Conservation (phyloP, 37 sponge, comb jelly and placozoan genomes). For the Halichondria panicea region DNA sequence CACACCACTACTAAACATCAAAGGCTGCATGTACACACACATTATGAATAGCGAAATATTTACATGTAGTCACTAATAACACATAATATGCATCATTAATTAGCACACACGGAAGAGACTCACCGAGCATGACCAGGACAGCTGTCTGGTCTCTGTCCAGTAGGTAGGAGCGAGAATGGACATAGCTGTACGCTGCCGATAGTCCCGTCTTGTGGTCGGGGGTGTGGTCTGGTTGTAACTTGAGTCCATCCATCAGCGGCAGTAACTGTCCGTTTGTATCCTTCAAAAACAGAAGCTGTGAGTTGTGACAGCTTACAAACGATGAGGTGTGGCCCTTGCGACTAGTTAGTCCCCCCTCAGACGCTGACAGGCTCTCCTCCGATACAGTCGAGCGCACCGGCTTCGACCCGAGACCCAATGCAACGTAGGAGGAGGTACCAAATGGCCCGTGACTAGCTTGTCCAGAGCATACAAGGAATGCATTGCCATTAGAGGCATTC, state of each 20-base stretch:
- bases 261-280: constrained; percentile 36
- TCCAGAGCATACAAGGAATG: constrained; percentile 59
- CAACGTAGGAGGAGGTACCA: constrained; percentile 52
- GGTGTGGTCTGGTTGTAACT: constrained; percentile 8
- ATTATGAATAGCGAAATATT: no score
- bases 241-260: constrained; percentile 48
- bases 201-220: not conserved
- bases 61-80: no score
- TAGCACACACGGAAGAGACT: no score
- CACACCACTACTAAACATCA: no score
- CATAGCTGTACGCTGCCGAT: constrained; percentile 3
- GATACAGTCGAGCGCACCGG: constrained; percentile 35
- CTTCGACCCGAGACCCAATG: constrained; percentile 21
- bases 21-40: no score
- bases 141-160: constrained; percentile 5
- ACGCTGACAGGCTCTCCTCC: constrained; percentile 44
- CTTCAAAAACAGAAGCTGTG: constrained; percentile 15
- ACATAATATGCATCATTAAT: no score
- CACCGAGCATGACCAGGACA: constrained; percentile 31
- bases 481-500: constrained; percentile 42
- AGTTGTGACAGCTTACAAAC: constrained; percentile 3
- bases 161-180: constrained; percentile 16
- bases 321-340: not conserved
- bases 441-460: constrained; percentile 1
- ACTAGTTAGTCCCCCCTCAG: constrained; percentile 38